Evolutionary conservation across 1,140 invertebrate species (phyloP).

Genomic region (Brachionus calyciflorus): DNA sequence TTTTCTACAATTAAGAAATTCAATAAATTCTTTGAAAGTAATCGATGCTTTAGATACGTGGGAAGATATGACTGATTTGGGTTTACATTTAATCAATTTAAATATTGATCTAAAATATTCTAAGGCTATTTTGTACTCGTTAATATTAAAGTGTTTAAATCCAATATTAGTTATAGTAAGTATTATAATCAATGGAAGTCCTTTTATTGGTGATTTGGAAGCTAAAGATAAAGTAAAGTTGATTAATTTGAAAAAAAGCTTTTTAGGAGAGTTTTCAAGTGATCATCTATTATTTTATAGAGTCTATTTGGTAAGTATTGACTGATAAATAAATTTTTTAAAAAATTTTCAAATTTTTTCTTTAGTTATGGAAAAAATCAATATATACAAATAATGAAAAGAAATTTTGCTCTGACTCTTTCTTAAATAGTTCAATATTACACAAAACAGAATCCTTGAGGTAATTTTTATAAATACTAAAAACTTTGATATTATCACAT

Average conservation of each 20-base stretch:
- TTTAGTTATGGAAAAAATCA: constrained; percentile 67
- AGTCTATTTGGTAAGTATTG: constrained; percentile 73
- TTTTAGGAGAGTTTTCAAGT: constrained; percentile 74
- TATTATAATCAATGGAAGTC: constrained; percentile 74
- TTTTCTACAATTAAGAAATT: constrained; percentile 70
- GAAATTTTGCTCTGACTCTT: constrained; percentile 75
- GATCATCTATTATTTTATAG: constrained; percentile 85
- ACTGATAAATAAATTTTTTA: background rate
- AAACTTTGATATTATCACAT: background rate
- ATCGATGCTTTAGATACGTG: constrained; percentile 78
- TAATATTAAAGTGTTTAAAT: constrained; percentile 87
- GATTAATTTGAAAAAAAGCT: constrained; percentile 67
- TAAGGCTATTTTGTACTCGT: constrained; percentile 84
- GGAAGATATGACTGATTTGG: constrained; percentile 77
- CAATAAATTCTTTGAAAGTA: constrained; percentile 73
- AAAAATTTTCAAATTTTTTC: constrained; percentile 47
- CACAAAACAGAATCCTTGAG: constrained; percentile 72
- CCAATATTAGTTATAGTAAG: constrained; percentile 88
- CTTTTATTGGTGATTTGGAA: constrained; percentile 54
- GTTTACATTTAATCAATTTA: constrained; percentile 79
- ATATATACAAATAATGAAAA: constrained; percentile 68
- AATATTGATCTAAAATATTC: constrained; percentile 84
- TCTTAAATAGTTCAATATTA: constrained; percentile 77
- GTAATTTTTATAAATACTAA: constrained; percentile 49
- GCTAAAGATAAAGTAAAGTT: background rate